A percentile compares a stretch with the other conserved stretches of the same genome.
Conservation (phyloP, 2,888 invertebrate species). For the Zonitis immaculata region DNA sequence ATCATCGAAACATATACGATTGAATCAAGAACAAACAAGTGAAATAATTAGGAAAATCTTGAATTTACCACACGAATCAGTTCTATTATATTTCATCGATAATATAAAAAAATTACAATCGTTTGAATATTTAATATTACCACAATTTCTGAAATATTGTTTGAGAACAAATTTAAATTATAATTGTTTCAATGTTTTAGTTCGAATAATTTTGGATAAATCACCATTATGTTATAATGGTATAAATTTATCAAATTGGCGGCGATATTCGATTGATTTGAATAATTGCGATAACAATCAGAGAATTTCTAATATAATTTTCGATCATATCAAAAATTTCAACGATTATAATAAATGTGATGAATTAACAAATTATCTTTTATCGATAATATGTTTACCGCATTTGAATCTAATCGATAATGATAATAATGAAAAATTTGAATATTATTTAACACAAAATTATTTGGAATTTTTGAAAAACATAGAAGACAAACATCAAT, state of each 20-base stretch:
- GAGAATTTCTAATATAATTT: constrained; percentile 48
- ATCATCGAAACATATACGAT: constrained; percentile 57
- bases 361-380: constrained; percentile 46
- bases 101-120: constrained; percentile 62
- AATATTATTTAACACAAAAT: constrained; percentile 34
- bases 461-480: constrained; percentile 25
- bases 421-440: constrained; percentile 2
- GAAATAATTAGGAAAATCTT: constrained; percentile 63
- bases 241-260: constrained; percentile 59
- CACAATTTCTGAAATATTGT: constrained; percentile 60
- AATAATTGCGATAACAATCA: constrained; percentile 44
- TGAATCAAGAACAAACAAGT: constrained; percentile 70
- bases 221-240: constrained; percentile 60
- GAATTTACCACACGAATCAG: constrained; percentile 52
- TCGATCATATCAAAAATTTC: constrained; percentile 37
- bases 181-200: constrained; percentile 57
- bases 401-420: constrained; percentile 47
- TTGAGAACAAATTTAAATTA: constrained; percentile 53
- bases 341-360: not conserved
- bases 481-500: constrained; percentile 28
- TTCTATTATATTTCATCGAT: constrained; percentile 62
- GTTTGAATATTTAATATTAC: constrained; percentile 69
- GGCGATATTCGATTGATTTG: constrained; percentile 62
- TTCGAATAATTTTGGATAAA: constrained; percentile 64
- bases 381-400: constrained; percentile 54